Base-by-base conservation (phyloP, 1,140 invertebrate species). In the Dermatophagoides farinae region DNA sequence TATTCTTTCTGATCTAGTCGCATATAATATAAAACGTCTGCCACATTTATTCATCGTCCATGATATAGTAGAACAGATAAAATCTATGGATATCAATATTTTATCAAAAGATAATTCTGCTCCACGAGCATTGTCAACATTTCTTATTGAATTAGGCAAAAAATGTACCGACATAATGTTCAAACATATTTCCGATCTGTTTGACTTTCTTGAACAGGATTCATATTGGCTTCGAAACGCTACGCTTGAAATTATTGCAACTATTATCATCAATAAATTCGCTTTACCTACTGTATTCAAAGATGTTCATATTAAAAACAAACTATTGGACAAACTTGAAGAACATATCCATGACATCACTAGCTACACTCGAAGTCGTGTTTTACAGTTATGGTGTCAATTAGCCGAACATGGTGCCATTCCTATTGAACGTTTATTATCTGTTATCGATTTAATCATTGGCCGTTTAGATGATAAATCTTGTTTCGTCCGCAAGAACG, bases 261-360 rank as follows among this genome's bases (percentile, higher is more conserved):
- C 82, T 67, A 78, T 88, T 22, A 70, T 89, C 0, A 72, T 80
- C 6, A 77, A 78, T 62, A 77, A 80, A 54, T 70, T 89, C 4
- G 81, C 77, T 46, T 84, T 86, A 64, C 75, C 80, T 37, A 71
- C 88, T 11, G 73, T 77, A 38, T 76, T 80, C n/a, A 80, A 81
- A 62, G 72, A 78, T 49, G 78, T 78, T 65, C 71, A 76, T 31
- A 73, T 76, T 47, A 75, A 85, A 1, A 80, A 86, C 67, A 77
- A 82, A 65, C 82, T 85, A 61, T 73, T 88, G 1, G 79, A 84
- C 60, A 74, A 77, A 64, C 70, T 89, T 5, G 75, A 84, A 67
- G 80, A 85, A n/a, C 87, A 90, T 69, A 78, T 89, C 49, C 78
- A 83, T 64, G 88, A 92, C 70, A 67, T 78, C 1, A 82, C 87